Conservation (phyloP, 1,140 invertebrate species). For the Centruroides vittatus region DNA sequence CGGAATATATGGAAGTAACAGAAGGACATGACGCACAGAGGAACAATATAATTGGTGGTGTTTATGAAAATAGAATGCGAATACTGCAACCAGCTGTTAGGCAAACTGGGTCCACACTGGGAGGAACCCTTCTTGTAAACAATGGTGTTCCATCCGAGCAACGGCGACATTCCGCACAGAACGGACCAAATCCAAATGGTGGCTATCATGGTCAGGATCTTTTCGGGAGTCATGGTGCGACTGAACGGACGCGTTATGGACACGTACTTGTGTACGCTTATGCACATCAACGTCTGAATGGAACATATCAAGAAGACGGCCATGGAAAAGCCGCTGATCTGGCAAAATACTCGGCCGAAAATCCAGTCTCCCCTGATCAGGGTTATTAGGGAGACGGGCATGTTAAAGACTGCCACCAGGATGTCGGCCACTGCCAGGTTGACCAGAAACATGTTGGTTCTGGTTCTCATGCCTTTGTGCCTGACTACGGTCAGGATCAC, state of each 20-base stretch:
- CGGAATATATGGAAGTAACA: constrained; percentile 33
- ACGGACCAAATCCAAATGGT: constrained; percentile 32
- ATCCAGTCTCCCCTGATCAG: constrained; percentile 70
- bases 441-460: constrained; percentile 86
- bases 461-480: constrained; percentile 71
- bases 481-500: constrained; percentile 76
- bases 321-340: constrained; percentile 39
- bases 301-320: constrained; percentile 32
- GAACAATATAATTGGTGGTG: constrained; percentile 25
- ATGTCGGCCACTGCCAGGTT: constrained; percentile 84
- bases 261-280: constrained; percentile 27
- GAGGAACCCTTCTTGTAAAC: constrained; percentile 30
- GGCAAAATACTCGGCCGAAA: constrained; percentile 85
- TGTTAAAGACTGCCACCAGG: constrained; percentile 69
- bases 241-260: constrained; percentile 33
- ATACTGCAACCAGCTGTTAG: constrained; percentile 21
- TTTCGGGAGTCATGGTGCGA: constrained; percentile 25
- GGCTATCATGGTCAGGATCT: constrained; percentile 31
- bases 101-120: constrained; percentile 35
- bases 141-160: constrained; percentile 28
- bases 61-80: constrained; percentile 29
- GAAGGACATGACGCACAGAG: constrained; percentile 29
- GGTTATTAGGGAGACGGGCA: constrained; percentile 74
- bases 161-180: constrained; percentile 26
- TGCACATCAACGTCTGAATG: constrained; percentile 37